Evolutionary conservation across 2,113 vertebrate species (phyloP).

Genomic region (Anoplopoma fimbria): DNA sequence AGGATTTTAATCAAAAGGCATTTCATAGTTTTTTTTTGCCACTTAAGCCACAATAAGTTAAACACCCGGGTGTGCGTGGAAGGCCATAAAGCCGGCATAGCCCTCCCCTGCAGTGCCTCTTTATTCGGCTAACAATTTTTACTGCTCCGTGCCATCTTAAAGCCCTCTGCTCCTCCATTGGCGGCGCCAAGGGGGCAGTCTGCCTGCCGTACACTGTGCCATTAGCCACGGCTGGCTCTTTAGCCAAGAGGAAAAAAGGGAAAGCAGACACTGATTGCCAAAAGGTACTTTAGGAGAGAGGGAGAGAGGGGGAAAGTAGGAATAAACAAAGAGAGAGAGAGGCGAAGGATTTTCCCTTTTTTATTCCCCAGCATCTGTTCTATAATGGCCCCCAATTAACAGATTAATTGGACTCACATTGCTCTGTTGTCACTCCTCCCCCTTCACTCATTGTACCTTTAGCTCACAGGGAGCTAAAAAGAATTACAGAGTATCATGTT

Average conservation of each 20-base stretch:
- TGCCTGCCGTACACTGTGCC: slow-evolving; percentile 68
- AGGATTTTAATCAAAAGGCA: slow-evolving; percentile 46
- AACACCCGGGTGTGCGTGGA: slow-evolving; percentile 49
- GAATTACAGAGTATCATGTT: slow-evolving; percentile 15
- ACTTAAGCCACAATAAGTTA: slow-evolving; percentile 59
- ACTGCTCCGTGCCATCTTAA: slow-evolving; percentile 77
- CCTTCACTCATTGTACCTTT: slow-evolving; percentile 26
- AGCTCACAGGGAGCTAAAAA: slow-evolving; percentile 31
- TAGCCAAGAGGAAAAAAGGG: slow-evolving; percentile 70
- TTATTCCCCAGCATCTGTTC: slow-evolving; percentile 76
- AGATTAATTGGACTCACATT: slow-evolving; percentile 74
- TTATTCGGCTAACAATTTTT: slow-evolving; percentile 75
- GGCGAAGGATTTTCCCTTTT: slow-evolving; percentile 58
- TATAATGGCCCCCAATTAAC: slow-evolving; percentile 75
- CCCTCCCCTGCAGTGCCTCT: slow-evolving; percentile 74
- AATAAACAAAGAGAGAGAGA: slow-evolving; percentile 70
- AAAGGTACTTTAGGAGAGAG: slow-evolving; percentile 68
- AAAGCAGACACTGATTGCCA: slow-evolving; percentile 66
- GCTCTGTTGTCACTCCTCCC: slow-evolving; percentile 45
- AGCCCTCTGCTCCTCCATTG: slow-evolving; percentile 66
- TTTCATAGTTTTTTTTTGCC: slow-evolving; percentile 46
- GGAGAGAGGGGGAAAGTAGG: slow-evolving; percentile 50
- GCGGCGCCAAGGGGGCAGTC: slow-evolving; percentile 78
- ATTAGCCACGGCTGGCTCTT: slow-evolving; percentile 77
- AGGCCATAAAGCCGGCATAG: slow-evolving; percentile 66